Conservation (phyloP, 1,140 invertebrate species). For the Spodoptera frugiperda region DNA sequence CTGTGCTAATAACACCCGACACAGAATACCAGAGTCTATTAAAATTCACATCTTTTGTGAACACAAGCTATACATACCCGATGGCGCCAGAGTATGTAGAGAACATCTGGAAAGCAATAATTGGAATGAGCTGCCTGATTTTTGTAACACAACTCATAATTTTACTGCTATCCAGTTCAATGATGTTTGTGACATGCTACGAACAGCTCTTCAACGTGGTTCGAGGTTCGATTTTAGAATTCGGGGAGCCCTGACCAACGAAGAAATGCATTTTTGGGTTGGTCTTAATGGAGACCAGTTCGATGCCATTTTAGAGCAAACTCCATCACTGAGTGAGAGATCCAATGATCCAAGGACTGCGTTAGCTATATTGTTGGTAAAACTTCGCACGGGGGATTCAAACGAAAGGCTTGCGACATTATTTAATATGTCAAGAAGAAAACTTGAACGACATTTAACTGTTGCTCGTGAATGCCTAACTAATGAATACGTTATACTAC, state of each 20-base stretch:
- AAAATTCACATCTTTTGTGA: too few relatives aligned
- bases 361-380: not conserved
- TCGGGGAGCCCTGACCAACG: not conserved
- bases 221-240: not conserved
- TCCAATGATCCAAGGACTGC: not conserved
- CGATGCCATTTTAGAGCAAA: conserved; percentile 4
- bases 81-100: not conserved
- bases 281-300: not conserved
- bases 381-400: not conserved
- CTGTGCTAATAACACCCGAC: too few relatives aligned
- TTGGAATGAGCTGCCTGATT: too few relatives aligned
- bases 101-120: not conserved
- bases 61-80: not conserved
- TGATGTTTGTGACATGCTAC: not conserved
- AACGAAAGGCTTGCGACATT: not conserved
- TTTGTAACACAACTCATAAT: too few relatives aligned
- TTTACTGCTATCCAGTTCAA: not conserved
- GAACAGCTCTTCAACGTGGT: not conserved
- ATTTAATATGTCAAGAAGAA: conserved; percentile 42
- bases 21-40: too few relatives aligned
- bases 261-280: conserved; percentile 5
- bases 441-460: not conserved
- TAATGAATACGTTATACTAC: too few relatives aligned
- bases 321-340: not conserved
- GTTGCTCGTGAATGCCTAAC: too few relatives aligned